A percentile compares a stretch with the other conserved stretches of the same genome.
Conservation (phyloP, 2,888 invertebrate genomes). For the Cephonodes hylas region DNA sequence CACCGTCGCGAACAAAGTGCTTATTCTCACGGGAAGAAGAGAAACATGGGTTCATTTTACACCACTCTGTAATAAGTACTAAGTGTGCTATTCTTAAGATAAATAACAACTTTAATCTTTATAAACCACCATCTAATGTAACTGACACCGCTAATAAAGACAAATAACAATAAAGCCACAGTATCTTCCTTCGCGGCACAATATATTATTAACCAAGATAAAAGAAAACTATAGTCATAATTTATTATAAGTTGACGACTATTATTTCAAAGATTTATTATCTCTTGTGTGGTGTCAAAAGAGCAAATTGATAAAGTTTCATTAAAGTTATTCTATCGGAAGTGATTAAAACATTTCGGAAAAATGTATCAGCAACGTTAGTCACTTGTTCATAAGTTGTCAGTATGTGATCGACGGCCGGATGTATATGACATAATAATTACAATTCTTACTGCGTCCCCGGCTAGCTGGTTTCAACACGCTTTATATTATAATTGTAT, state of each 20-base stretch:
- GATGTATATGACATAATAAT: neutral
- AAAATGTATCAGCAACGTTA: neutral
- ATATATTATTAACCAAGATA: neutral
- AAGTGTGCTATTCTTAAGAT: conserved; percentile 14
- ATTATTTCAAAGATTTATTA: neutral
- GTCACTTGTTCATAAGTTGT: neutral
- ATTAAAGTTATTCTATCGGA: neutral
- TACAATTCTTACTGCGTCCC: neutral
- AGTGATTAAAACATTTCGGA: neutral
- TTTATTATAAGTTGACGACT: neutral
- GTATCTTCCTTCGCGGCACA: neutral
- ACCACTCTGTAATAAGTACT: conserved; percentile 19
- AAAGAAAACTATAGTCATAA: neutral
- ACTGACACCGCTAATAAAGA: conserved; percentile 11
- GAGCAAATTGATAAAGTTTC: neutral
- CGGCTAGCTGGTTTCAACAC: too few relatives aligned
- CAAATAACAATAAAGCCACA: neutral
- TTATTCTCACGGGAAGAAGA: conserved; percentile 38
- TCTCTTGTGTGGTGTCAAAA: neutral
- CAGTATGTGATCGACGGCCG: too few relatives aligned
- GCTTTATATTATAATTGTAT: conserved; percentile 14
- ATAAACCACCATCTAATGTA: conserved; percentile 10
- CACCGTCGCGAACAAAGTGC: conserved; percentile 34
- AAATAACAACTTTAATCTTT: conserved; percentile 10
- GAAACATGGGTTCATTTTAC: conserved; percentile 27